phyloP scores from a whole-genome alignment of 30 jellyfish, hydroid and myxozoan species.

The Nemopilema nomurai region DNA sequence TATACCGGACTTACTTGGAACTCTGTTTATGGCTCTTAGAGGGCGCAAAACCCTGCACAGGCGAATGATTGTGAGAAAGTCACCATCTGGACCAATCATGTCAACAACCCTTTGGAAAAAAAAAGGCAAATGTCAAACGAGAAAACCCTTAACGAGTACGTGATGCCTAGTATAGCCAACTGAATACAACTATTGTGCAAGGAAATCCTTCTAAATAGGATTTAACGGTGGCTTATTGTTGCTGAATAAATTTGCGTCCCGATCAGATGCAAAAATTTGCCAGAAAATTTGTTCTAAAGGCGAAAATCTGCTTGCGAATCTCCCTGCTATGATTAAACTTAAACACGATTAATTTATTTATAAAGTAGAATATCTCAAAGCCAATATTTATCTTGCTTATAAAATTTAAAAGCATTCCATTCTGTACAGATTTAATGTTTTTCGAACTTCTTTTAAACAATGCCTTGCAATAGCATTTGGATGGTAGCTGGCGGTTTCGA shows the following conservation, averaged over 20 bases:
- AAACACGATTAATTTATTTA: neutral
- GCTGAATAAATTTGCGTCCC: too few species aligned
- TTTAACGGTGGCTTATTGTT: too few species aligned
- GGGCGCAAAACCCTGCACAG: slow-evolving; percentile 84
- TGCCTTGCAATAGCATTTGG: too few species aligned
- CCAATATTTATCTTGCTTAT: neutral
- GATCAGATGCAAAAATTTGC: neutral
- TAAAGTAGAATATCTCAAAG: neutral
- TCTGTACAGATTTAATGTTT: neutral
- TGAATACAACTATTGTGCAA: too few species aligned
- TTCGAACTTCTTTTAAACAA: too few species aligned
- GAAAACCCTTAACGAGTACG: too few species aligned
- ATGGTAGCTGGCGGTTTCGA: too few species aligned
- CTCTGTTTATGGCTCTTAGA: slow-evolving; percentile 92
- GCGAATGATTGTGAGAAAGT: slow-evolving; percentile 80
- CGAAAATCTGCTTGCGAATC: neutral
- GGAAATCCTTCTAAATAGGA: too few species aligned
- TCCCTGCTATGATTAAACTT: neutral
- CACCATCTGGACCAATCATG: slow-evolving; percentile 73
- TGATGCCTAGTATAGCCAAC: too few species aligned
- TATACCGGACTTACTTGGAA: slow-evolving; percentile 78
- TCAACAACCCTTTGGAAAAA: slow-evolving; percentile 58
- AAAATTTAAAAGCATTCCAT: too few species aligned
- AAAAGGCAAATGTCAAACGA: neutral
- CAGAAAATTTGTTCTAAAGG: neutral